A percentile compares a stretch with the other conserved stretches of the same genome.
phyloP scores from a whole-genome alignment of 2,888 invertebrate genomes.

The Craniophora ligustri region DNA sequence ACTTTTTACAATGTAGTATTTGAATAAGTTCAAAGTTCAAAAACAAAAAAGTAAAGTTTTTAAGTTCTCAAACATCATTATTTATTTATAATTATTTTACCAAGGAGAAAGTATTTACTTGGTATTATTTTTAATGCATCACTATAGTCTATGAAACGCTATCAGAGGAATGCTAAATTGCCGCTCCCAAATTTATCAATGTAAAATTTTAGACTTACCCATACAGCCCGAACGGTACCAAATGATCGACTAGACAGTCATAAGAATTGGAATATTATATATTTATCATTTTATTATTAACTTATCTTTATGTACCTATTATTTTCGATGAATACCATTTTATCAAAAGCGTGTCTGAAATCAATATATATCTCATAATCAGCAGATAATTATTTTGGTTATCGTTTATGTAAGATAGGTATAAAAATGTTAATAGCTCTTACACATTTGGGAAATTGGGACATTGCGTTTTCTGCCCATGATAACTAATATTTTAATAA shows the following conservation, averaged over 20 bases:
- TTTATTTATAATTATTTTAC: not conserved
- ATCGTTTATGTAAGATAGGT: constrained; percentile 20
- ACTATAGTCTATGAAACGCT: too few relatives aligned
- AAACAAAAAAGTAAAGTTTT: not conserved
- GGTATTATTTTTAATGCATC: too few relatives aligned
- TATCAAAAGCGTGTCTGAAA: constrained; percentile 61
- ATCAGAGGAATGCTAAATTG: not conserved
- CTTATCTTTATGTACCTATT: constrained; percentile 62
- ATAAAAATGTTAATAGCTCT: constrained; percentile 4
- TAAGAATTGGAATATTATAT: constrained; percentile 61
- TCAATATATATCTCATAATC: constrained; percentile 51
- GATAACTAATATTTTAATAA: too few relatives aligned
- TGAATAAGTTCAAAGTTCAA: constrained; percentile 16
- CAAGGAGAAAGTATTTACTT: not conserved
- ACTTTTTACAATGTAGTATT: too few relatives aligned
- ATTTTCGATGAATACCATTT: constrained; percentile 49
- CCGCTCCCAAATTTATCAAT: constrained; percentile 2
- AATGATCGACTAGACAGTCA: constrained; percentile 65
- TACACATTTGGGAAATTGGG: constrained; percentile 14
- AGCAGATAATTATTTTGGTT: constrained; percentile 42
- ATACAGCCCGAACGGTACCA: constrained; percentile 66
- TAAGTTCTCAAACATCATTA: not conserved
- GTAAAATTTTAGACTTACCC: constrained; percentile 67
- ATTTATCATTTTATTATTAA: constrained; percentile 68
- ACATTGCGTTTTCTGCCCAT: not conserved